phyloP scores from a whole-genome alignment of 2,797 vertebrate genomes.

The Erethizon dorsatum region DNA sequence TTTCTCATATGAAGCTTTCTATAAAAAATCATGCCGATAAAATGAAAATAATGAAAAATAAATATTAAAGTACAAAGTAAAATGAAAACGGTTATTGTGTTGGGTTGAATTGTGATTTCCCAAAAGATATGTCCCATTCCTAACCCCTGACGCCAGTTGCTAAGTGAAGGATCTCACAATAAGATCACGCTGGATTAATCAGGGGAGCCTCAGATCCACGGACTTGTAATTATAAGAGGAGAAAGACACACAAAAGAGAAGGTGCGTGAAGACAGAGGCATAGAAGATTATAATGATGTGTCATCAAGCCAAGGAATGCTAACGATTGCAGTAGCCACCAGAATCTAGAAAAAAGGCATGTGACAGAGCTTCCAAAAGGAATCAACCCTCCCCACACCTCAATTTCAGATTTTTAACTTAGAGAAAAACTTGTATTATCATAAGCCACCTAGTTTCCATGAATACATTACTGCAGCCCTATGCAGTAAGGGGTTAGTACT shows the following conservation, averaged over 20 bases:
- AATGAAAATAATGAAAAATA: conserved; percentile 1
- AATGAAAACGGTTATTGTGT: background rate
- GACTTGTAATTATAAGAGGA: background rate
- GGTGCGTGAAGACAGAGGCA: background rate
- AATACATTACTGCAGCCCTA: background rate
- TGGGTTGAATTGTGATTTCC: background rate
- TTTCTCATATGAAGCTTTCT: conserved; percentile 15
- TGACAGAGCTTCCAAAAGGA: background rate
- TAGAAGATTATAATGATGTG: background rate
- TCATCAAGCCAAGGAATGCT: background rate
- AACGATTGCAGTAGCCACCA: background rate
- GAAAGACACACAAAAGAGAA: background rate
- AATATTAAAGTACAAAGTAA: background rate
- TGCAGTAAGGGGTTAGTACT: background rate
- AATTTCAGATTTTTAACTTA: background rate
- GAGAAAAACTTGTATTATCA: background rate
- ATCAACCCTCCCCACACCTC: background rate
- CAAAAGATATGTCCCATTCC: background rate
- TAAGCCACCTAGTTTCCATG: background rate
- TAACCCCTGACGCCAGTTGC: background rate
- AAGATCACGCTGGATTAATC: background rate
- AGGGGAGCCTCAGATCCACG: background rate
- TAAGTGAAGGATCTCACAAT: background rate
- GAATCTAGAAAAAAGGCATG: background rate
- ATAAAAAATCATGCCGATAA: conserved; percentile 4